These are phyloP conservation scores for Caiman crocodilus DNA, from an alignment of 2,797 vertebrate genomes.

Conservation along the genomic window DNA sequence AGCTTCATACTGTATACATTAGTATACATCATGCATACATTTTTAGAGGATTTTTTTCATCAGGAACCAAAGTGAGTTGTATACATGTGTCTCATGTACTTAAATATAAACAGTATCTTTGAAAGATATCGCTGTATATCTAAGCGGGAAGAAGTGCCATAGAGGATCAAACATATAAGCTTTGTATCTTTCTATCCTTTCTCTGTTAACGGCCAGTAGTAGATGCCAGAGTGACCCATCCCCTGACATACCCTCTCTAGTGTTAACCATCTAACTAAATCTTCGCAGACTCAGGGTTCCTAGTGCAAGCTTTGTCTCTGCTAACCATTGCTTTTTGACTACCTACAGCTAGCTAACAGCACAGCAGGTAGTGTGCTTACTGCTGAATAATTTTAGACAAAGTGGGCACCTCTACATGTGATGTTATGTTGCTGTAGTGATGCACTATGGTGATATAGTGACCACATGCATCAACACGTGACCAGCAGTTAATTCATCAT, in stretches of 20 bases:
- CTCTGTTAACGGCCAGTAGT: too few species aligned
- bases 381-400: background rate
- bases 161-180: too few species aligned
- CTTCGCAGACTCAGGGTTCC: background rate
- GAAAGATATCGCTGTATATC: background rate
- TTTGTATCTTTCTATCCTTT: too few species aligned
- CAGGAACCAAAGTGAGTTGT: background rate
- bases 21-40: background rate
- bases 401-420: too few species aligned
- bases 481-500: too few species aligned
- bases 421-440: too few species aligned
- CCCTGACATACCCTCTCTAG: too few species aligned
- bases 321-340: slow-evolving; percentile 5
- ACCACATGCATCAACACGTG: too few species aligned
- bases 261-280: slow-evolving; percentile 18
- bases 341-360: background rate
- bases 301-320: background rate
- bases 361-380: background rate
- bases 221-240: too few species aligned
- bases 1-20: background rate
- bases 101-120: background rate
- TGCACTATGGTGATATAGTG: too few species aligned
- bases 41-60: slow-evolving; percentile 7
- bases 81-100: background rate
- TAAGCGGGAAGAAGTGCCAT: too few species aligned